Evolutionary conservation across 2,888 invertebrate species (phyloP).

Genomic region (Heliconius hortense): DNA sequence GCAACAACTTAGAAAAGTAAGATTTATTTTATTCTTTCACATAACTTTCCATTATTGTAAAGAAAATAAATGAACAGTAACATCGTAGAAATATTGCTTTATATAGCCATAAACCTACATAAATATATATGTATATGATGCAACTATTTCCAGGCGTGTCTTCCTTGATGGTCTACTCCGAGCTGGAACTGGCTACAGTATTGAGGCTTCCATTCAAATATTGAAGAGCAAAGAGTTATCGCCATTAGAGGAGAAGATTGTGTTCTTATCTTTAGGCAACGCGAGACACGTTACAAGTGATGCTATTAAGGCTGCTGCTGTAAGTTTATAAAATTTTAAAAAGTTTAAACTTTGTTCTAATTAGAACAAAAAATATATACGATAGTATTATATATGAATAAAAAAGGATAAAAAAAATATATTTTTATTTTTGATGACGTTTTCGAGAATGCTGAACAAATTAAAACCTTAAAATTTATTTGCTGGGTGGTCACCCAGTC

Average conservation of each 20-base stretch:
- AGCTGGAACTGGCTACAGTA: constrained; percentile 89
- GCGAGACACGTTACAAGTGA: constrained; percentile 85
- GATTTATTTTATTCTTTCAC: background rate
- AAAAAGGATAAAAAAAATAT: too few relatives aligned
- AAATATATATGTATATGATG: background rate
- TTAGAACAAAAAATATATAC: too few relatives aligned
- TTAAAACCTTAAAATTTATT: too few relatives aligned
- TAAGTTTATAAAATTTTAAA: constrained; percentile 60
- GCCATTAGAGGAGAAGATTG: constrained; percentile 81
- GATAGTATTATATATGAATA: too few relatives aligned
- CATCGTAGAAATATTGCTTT: too few relatives aligned
- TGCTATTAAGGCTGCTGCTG: constrained; percentile 83
- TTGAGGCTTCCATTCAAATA: constrained; percentile 86
- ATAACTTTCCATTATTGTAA: background rate
- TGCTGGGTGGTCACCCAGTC: too few relatives aligned
- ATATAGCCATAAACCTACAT: background rate
- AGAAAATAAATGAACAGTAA: background rate
- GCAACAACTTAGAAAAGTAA: constrained; percentile 83
- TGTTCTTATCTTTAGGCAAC: constrained; percentile 86
- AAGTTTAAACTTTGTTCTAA: too few relatives aligned
- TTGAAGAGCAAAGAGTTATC: constrained; percentile 84
- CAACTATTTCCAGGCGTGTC: constrained; percentile 80
- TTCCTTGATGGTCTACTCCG: constrained; percentile 92
- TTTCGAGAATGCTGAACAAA: too few relatives aligned
- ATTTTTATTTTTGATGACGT: too few relatives aligned